phyloP scores from a whole-genome alignment of 2,888 invertebrate genomes.

The Dolichopus griseipennis region DNA sequence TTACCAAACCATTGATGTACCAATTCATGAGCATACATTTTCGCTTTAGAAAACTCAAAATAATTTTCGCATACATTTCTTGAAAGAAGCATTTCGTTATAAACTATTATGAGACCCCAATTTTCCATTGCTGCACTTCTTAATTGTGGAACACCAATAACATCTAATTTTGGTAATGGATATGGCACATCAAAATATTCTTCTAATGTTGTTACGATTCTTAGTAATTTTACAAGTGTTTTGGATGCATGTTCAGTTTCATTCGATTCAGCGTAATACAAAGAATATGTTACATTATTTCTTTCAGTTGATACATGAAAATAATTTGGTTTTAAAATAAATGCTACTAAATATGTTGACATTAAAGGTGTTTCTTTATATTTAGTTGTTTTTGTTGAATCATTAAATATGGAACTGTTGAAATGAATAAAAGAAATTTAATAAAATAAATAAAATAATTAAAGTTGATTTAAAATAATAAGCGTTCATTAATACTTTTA shows the following conservation, averaged over 20 bases:
- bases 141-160: conserved; percentile 38
- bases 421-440: too few relatives aligned
- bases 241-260: not conserved
- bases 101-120: conserved; percentile 14
- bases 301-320: conserved; percentile 31
- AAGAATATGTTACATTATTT: not conserved
- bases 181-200: conserved; percentile 61
- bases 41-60: not conserved
- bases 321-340: conserved; percentile 52
- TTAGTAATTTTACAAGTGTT: not conserved
- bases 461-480: too few relatives aligned
- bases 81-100: not conserved
- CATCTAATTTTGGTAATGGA: conserved; percentile 43
- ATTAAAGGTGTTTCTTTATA: conserved; percentile 49
- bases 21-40: conserved; percentile 34
- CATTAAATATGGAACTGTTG: too few relatives aligned
- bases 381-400: conserved; percentile 21
- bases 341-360: conserved; percentile 63
- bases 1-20: conserved; percentile 20
- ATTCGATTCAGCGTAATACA: not conserved
- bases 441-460: too few relatives aligned
- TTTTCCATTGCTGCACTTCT: conserved; percentile 18
- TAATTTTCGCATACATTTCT: not conserved
- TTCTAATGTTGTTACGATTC: conserved; percentile 37
- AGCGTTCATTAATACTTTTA: too few relatives aligned